Percentiles rank a stretch among this genome's conserved stretches.
Conservation (phyloP, 1,140 invertebrate species). For the Sweltsa coloradensis region DNA sequence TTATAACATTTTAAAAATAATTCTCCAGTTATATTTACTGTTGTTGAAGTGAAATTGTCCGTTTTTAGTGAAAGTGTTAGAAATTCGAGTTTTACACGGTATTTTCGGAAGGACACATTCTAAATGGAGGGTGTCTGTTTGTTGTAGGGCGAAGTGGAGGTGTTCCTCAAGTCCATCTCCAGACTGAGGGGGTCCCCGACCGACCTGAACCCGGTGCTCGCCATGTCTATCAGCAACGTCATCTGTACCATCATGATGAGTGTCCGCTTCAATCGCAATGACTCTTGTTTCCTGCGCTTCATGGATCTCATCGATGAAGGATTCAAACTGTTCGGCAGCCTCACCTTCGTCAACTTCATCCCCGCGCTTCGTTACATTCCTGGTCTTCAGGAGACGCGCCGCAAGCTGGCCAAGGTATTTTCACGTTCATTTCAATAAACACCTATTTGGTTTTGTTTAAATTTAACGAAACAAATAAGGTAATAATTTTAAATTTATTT, state of each 20-base stretch:
- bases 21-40: neutral
- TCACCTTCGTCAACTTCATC: slow-evolving; percentile 52
- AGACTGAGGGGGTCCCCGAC: slow-evolving; percentile 44
- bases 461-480: slow-evolving; percentile 1
- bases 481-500: slow-evolving; percentile 12
- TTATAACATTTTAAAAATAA: no score
- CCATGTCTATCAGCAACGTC: slow-evolving; percentile 78
- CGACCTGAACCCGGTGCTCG: slow-evolving; percentile 56
- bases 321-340: slow-evolving; percentile 65
- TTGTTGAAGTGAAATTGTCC: neutral
- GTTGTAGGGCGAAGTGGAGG: slow-evolving; percentile 59
- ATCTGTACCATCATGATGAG: slow-evolving; percentile 87
- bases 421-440: neutral
- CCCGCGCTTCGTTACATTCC: slow-evolving; percentile 60
- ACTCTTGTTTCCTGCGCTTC: slow-evolving; percentile 60
- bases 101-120: no score
- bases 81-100: neutral
- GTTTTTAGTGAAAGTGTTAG: neutral
- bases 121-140: no score
- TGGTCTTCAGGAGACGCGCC: slow-evolving; percentile 50
- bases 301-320: slow-evolving; percentile 79
- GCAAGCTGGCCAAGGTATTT: slow-evolving; percentile 53
- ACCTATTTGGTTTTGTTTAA: neutral
- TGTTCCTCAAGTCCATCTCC: slow-evolving; percentile 50
- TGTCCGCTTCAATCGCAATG: slow-evolving; percentile 64